A percentile compares a stretch with the other conserved stretches of the same genome.
phyloP scores from a whole-genome alignment of 2,888 invertebrate genomes.

The Caenorhabditis macrosperma region DNA sequence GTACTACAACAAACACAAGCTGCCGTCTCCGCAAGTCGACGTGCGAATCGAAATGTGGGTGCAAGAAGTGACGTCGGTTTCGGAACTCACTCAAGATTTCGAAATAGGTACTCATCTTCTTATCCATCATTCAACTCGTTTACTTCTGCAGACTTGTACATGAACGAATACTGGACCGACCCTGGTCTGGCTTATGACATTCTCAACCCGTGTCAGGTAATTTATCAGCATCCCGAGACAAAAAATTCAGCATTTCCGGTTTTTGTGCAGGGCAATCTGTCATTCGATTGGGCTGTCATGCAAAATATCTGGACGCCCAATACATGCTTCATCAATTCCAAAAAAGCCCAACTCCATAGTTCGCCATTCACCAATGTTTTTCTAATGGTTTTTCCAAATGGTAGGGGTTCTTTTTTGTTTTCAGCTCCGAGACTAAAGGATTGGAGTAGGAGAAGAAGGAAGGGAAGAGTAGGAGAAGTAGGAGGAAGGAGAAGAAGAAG shows the following conservation, averaged over 20 bases:
- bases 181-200: constrained; percentile 77
- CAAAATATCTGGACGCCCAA: constrained; percentile 79
- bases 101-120: constrained; percentile 73
- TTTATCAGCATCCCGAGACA: constrained; percentile 18
- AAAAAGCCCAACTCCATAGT: constrained; percentile 78
- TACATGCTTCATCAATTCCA: constrained; percentile 80
- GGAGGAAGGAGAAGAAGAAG: too few relatives aligned
- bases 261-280: constrained; percentile 71
- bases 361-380: constrained; percentile 80
- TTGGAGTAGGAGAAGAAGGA: constrained; percentile 1
- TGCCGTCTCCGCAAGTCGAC: constrained; percentile 76
- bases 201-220: constrained; percentile 78
- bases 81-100: constrained; percentile 80
- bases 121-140: background rate
- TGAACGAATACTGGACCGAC: constrained; percentile 80
- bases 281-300: constrained; percentile 78
- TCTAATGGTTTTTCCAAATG: constrained; percentile 80
- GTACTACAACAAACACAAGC: constrained; percentile 76
- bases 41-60: constrained; percentile 80
- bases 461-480: too few relatives aligned
- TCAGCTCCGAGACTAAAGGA: background rate
- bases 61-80: constrained; percentile 79
- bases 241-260: constrained; percentile 12
- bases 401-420: constrained; percentile 52
- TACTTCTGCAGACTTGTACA: constrained; percentile 77